Conservation (phyloP, 1,140 invertebrate genomes). For the Leptopilina clavipes region DNA sequence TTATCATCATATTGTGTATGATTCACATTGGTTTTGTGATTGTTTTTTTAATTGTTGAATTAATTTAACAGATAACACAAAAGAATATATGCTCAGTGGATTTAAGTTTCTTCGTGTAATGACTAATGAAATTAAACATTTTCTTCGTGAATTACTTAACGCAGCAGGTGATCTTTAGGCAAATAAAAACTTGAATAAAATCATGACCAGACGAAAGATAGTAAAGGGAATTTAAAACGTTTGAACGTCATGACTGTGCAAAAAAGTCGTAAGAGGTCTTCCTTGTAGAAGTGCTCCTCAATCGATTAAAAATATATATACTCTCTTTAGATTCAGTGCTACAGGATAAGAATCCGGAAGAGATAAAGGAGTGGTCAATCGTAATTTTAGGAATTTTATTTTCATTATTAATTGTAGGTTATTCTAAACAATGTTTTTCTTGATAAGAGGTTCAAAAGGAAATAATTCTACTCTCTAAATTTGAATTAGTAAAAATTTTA, state of each 20-base stretch:
- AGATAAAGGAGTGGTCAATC: conserved; percentile 1
- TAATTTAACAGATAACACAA: too few species aligned
- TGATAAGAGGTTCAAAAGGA: too few species aligned
- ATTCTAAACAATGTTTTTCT: background rate
- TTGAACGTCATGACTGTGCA: conserved; percentile 16
- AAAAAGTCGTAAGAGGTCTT: conserved; percentile 2
- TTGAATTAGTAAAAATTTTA: too few species aligned
- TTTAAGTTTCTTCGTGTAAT: background rate
- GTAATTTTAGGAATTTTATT: background rate
- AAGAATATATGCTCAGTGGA: too few species aligned
- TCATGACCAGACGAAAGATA: conserved; percentile 3
- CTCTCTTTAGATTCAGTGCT: background rate
- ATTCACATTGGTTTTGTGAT: too few species aligned
- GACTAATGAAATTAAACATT: conserved; percentile 3
- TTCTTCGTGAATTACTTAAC: conserved; percentile 11
- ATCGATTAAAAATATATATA: conserved; percentile 24
- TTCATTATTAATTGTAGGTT: background rate
- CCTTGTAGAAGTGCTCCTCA: background rate
- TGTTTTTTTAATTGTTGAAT: too few species aligned
- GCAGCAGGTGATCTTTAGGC: conserved; percentile 19
- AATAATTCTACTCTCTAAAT: too few species aligned
- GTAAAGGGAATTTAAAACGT: background rate
- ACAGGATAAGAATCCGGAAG: background rate
- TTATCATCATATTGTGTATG: too few species aligned
- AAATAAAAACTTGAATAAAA: conserved; percentile 12